Evolutionary conservation across 2,113 vertebrate genomes (phyloP).

Genomic region (Sinocyclocheilus grahami): DNA sequence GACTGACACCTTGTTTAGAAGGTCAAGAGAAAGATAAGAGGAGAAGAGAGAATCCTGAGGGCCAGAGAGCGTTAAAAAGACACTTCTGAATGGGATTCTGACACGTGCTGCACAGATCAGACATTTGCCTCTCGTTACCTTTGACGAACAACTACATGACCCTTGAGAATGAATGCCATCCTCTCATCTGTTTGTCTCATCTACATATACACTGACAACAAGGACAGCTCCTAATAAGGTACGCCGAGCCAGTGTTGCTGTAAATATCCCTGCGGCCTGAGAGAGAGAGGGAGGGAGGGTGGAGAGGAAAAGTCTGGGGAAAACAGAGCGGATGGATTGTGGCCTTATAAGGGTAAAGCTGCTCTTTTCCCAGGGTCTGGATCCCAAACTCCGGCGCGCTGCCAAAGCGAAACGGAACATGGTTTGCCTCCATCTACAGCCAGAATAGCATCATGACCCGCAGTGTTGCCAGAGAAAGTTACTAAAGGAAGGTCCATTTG

Average conservation of each 20-base stretch:
- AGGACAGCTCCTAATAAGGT: slow-evolving; percentile 81
- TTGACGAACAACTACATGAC: slow-evolving; percentile 27
- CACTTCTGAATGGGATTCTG: not conserved
- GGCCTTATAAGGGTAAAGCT: slow-evolving; percentile 82
- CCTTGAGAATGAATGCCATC: slow-evolving; percentile 52
- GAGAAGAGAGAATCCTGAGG: not conserved
- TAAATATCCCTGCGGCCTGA: slow-evolving; percentile 80
- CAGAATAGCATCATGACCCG: not conserved
- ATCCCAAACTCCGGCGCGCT: slow-evolving; percentile 67
- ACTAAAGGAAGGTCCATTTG: too few species aligned
- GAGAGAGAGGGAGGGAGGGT: slow-evolving; percentile 61
- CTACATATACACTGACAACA: slow-evolving; percentile 66
- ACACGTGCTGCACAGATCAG: slow-evolving; percentile 7
- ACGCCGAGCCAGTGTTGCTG: slow-evolving; percentile 70
- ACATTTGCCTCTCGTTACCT: slow-evolving; percentile 23
- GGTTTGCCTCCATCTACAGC: slow-evolving; percentile 69
- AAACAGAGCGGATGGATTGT: slow-evolving; percentile 76
- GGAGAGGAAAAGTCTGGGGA: slow-evolving; percentile 71
- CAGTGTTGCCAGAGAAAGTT: not conserved
- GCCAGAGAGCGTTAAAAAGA: not conserved
- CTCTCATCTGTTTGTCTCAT: slow-evolving; percentile 73
- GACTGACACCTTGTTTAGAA: not conserved
- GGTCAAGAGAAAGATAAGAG: not conserved
- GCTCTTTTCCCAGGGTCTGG: slow-evolving; percentile 81
- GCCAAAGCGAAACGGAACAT: slow-evolving; percentile 63